Evolutionary conservation across 2,113 vertebrate genomes (phyloP).

Genomic region (Stomatorhinus ivindoensis): DNA sequence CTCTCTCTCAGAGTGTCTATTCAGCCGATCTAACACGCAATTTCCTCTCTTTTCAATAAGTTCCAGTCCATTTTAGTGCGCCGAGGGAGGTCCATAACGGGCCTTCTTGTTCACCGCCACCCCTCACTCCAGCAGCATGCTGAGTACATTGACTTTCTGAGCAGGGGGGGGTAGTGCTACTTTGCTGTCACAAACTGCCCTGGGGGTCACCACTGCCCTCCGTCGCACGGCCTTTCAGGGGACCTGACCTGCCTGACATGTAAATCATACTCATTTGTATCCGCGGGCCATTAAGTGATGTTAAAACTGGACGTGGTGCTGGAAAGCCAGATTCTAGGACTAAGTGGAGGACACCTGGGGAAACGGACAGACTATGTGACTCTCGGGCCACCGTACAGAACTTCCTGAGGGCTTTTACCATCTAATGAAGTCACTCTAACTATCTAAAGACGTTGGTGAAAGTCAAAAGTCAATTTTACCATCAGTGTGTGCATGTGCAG

Average conservation of each 20-base stretch:
- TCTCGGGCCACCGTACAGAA: neutral
- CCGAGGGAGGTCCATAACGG: constrained; percentile 37
- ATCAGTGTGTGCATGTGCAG: neutral
- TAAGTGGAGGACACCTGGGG: neutral
- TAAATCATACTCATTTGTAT: neutral
- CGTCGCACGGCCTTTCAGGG: neutral
- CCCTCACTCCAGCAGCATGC: constrained; percentile 21
- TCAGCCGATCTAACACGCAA: neutral
- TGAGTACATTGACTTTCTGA: constrained; percentile 30
- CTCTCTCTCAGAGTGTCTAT: neutral
- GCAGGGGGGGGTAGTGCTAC: constrained; percentile 25
- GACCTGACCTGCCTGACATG: neutral
- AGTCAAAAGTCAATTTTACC: neutral
- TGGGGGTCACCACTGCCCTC: neutral
- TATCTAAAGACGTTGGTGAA: neutral
- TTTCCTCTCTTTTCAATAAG: constrained; percentile 37
- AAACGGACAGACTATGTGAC: neutral
- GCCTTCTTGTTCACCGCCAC: constrained; percentile 42
- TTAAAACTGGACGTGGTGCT: neutral
- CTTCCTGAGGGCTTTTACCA: neutral
- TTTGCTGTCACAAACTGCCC: neutral
- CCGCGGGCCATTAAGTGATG: neutral
- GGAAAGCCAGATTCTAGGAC: neutral
- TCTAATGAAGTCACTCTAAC: neutral
- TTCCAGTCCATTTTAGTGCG: constrained; percentile 23